Conservation (phyloP, 2,113 vertebrate species). For the Embiotoca jacksoni region DNA sequence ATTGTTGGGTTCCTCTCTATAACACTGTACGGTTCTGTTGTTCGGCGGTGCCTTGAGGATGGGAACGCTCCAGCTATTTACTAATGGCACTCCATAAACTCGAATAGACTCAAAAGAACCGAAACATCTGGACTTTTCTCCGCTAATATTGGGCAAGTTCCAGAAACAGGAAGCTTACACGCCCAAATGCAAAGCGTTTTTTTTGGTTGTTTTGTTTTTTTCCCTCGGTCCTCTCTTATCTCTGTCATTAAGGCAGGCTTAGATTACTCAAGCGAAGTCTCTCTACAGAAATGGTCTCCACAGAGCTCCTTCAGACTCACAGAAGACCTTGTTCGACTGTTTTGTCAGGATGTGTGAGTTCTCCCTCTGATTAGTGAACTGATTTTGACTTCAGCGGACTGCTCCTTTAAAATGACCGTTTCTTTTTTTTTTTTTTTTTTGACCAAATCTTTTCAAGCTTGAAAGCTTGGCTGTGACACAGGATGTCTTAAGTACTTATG, state of each 20-base stretch:
- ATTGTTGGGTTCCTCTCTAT: no score
- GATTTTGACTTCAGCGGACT: background rate
- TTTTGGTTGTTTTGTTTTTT: no score
- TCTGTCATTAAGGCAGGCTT: background rate
- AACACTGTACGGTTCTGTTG: no score
- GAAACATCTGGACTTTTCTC: background rate
- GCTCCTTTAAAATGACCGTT: background rate
- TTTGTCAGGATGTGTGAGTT: background rate
- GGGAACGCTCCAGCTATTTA: no score
- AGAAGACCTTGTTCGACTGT: background rate
- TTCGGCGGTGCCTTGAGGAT: background rate
- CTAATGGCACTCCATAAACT: no score
- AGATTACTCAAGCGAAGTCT: background rate
- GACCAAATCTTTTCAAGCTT: background rate
- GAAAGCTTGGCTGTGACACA: slow-evolving; percentile 22
- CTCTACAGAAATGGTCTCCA: background rate
- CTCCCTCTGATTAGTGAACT: no score
- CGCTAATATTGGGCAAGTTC: background rate
- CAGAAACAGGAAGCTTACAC: background rate
- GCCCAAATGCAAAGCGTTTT: no score
- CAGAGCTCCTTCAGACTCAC: background rate
- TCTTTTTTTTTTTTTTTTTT: no score
- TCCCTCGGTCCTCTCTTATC: background rate
- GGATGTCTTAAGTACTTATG: slow-evolving; percentile 27
- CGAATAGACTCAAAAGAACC: no score